Evolutionary conservation across 2,797 vertebrate species (phyloP), one percentile per base, ranked within the genome.

Genomic region (Bradypodion pumilum): DNA sequence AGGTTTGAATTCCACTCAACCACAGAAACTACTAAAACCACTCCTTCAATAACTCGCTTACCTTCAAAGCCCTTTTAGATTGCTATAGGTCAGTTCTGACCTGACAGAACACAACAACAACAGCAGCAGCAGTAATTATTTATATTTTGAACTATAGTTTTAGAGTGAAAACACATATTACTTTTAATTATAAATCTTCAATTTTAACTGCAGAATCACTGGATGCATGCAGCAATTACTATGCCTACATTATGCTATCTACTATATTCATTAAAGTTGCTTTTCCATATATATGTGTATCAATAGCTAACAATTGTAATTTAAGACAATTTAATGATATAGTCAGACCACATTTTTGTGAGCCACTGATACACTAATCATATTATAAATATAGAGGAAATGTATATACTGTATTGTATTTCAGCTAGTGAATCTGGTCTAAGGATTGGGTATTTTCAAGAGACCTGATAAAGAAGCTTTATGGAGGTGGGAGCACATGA

Each of bases 401-500:
- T 62, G 76, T 81, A 81, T 10, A 1, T 78, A 16, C n/a, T 81
- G 44, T 9, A n/a, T n/a, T n/a, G n/a, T 52, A 74, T 74, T 63
- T 72, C 0, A 0, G 29, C 6, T 60, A 79, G 65, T 80, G 49
- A 80, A 81, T 16, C 27, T 74, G 21, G 68, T 81, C 75, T 69
- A 56, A 35, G 82, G 49, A 40, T 82, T 59, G 59, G 82, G 66
- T 29, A 80, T 68, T 74, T 80, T 83, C 29, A 86, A 69, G 40
- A 37, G 35, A 74, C 75, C n/a, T 78, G 79, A 88, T 84, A 80
- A 89, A 90, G 44, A 0, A 2, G 81, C 35, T 77, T 65, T 56
- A 86, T 35, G 40, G 49, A 12, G 46, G 46, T 46, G 52, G 19
- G 52, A 90, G 81, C 44, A 87, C 78, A 89, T 86, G 80, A 89